Evolutionary conservation across 1,140 invertebrate species (phyloP).

Genomic region (Sipha flava): DNA sequence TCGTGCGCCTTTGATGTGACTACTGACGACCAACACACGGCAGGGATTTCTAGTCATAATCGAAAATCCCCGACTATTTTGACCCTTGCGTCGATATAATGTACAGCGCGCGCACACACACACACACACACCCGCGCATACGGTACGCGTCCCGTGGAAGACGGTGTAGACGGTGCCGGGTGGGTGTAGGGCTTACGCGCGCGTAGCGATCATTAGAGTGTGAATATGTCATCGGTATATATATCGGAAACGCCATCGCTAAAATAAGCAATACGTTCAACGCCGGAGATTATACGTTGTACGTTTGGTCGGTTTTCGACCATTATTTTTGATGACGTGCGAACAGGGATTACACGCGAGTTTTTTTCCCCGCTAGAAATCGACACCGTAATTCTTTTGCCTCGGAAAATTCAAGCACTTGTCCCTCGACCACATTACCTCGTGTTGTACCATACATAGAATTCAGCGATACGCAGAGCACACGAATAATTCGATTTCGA

Average conservation of each 20-base stretch:
- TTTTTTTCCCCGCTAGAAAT: background rate
- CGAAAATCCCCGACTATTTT: slow-evolving; percentile 11
- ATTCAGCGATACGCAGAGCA: background rate
- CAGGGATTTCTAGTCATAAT: slow-evolving; percentile 17
- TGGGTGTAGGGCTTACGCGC: background rate
- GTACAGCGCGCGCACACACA: too few species aligned
- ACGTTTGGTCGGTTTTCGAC: background rate
- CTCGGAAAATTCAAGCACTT: background rate
- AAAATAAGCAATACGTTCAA: background rate
- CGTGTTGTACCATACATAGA: background rate
- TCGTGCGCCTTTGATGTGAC: slow-evolving; percentile 25
- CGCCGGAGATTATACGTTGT: background rate
- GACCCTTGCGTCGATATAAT: background rate
- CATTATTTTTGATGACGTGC: background rate
- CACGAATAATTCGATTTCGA: background rate
- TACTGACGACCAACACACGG: background rate
- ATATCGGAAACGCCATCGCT: background rate
- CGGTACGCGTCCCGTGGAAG: background rate
- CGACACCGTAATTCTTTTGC: background rate
- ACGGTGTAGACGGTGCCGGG: too few species aligned
- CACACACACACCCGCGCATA: background rate
- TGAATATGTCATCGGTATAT: background rate
- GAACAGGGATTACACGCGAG: too few species aligned
- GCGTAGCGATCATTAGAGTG: slow-evolving; percentile 4
- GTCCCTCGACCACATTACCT: too few species aligned